Evolutionary conservation across 2,797 vertebrate species (phyloP).

Genomic region (Neosilurus mollespiculum): DNA sequence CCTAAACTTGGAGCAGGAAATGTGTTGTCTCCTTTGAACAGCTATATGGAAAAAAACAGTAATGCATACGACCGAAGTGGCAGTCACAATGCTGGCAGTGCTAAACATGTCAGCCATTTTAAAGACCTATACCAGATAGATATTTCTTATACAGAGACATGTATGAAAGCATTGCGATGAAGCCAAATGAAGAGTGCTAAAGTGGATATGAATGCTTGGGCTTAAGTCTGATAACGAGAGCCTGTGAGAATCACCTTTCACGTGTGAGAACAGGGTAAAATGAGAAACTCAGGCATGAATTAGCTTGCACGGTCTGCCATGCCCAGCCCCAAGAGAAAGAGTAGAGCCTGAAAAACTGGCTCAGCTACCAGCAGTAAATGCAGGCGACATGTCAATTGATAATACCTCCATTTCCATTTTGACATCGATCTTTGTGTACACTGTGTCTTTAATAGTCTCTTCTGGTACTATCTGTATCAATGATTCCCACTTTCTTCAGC

Average conservation of each 20-base stretch:
- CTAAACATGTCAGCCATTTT: background rate
- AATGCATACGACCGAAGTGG: background rate
- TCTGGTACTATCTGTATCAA: conserved; percentile 21
- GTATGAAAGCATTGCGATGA: background rate
- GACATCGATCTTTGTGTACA: conserved; percentile 16
- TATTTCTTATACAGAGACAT: background rate
- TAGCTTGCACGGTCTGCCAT: conserved; percentile 5
- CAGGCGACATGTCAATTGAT: background rate
- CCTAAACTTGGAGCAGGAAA: conserved; percentile 44
- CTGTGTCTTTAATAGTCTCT: conserved; percentile 10
- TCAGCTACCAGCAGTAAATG: conserved; percentile 26
- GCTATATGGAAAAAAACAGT: conserved; percentile 24
- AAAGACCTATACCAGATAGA: background rate
- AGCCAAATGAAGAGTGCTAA: background rate
- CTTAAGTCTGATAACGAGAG: background rate
- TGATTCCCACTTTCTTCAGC: background rate
- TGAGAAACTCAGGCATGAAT: conserved; percentile 26
- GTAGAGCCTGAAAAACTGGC: conserved; percentile 44
- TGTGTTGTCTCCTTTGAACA: conserved; percentile 34
- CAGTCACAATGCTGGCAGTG: background rate
- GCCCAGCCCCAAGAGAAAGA: conserved; percentile 21
- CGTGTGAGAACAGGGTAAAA: conserved; percentile 14
- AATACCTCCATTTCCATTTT: conserved; percentile 3
- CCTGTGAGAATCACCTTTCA: background rate
- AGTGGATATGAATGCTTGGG: background rate